phyloP scores from a whole-genome alignment of 1,140 invertebrate genomes.

The Grapholita molesta region DNA sequence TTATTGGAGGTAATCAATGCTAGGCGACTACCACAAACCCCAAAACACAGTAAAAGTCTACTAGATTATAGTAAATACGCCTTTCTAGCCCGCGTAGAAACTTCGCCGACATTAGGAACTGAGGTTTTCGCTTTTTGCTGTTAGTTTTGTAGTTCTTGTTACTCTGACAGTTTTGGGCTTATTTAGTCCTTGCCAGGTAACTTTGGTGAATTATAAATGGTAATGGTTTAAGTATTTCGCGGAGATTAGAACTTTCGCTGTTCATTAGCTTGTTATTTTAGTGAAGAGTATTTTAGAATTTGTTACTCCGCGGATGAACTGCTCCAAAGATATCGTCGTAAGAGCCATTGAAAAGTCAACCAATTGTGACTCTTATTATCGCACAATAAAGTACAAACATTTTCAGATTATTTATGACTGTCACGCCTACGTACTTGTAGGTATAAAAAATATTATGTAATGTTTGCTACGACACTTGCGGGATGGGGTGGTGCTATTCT shows the following conservation, averaged over 20 bases:
- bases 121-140: not conserved
- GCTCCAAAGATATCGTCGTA: too few species aligned
- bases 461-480: too few species aligned
- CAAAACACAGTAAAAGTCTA: not conserved
- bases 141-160: slow-evolving; percentile 10
- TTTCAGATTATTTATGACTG: too few species aligned
- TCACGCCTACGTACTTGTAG: too few species aligned
- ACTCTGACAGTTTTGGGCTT: slow-evolving; percentile 11
- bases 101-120: not conserved
- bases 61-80: not conserved
- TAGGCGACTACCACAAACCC: not conserved
- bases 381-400: too few species aligned
- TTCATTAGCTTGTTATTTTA: not conserved
- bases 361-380: too few species aligned
- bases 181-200: not conserved
- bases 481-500: too few species aligned
- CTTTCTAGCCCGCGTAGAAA: not conserved
- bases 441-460: too few species aligned
- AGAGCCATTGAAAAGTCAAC: too few species aligned
- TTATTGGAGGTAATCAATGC: not conserved
- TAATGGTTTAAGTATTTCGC: not conserved
- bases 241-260: not conserved
- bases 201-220: slow-evolving; percentile 7
- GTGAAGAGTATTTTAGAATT: not conserved
- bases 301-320: too few species aligned